phyloP scores from a whole-genome alignment of 2,797 vertebrate species.

The Aulostomus chinensis region DNA sequence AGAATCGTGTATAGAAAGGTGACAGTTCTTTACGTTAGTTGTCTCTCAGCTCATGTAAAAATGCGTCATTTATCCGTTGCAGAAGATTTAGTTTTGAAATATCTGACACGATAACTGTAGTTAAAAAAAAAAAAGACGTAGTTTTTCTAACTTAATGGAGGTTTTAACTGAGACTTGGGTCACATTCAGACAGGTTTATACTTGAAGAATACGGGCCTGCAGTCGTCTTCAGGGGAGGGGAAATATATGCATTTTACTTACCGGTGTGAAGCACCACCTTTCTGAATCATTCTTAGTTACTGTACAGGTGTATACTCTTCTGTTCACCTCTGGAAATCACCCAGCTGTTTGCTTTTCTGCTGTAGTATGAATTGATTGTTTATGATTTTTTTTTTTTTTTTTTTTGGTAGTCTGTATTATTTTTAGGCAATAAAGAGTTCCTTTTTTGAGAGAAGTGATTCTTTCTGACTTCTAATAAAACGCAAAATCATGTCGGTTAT shows the following conservation, averaged over 20 bases:
- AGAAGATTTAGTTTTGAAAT: too few species aligned
- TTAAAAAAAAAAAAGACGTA: not conserved
- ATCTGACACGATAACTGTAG: too few species aligned
- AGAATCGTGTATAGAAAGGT: too few species aligned
- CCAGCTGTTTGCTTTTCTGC: slow-evolving; percentile 56
- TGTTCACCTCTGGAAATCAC: slow-evolving; percentile 21
- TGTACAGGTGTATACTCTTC: slow-evolving; percentile 12
- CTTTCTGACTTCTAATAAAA: not conserved
- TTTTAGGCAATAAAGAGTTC: slow-evolving; percentile 67
- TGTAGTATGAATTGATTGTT: slow-evolving; percentile 39
- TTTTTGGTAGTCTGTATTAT: slow-evolving; percentile 52
- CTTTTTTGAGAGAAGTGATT: slow-evolving; percentile 25
- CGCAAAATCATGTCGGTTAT: too few species aligned
- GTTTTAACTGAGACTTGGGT: not conserved
- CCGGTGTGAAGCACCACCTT: not conserved
- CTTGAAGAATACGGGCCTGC: not conserved
- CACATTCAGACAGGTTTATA: not conserved
- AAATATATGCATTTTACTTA: not conserved
- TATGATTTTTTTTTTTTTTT: slow-evolving; percentile 4
- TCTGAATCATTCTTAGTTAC: slow-evolving; percentile 6
- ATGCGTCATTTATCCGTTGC: not conserved
- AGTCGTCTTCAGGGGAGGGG: not conserved
- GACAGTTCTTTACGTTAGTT: too few species aligned
- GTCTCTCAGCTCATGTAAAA: not conserved
- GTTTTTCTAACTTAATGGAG: not conserved